Conservation (phyloP, 1,140 invertebrate genomes). For the Drosophila funebris region DNA sequence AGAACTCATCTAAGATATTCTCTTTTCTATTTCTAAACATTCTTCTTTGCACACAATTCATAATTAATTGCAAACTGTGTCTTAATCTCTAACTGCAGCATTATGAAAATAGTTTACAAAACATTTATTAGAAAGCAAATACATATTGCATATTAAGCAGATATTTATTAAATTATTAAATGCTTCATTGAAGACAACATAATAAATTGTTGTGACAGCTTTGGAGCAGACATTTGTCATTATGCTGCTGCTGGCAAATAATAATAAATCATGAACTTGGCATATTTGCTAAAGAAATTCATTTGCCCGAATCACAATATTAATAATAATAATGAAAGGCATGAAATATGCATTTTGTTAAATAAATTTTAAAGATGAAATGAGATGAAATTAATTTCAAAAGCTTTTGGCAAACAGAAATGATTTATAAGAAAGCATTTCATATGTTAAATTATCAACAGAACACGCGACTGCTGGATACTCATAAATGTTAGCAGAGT, state of each 20-base stretch:
- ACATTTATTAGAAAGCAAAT: no score
- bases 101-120: no score
- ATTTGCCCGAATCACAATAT: constrained; percentile 1
- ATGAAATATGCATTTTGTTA: neutral
- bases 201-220: constrained; percentile 35
- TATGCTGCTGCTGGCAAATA: constrained; percentile 19
- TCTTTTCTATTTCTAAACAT: no score
- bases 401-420: no score
- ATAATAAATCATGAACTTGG: constrained; percentile 35
- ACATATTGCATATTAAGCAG: constrained; percentile 15
- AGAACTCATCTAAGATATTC: no score
- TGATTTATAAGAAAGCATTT: no score
- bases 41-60: no score
- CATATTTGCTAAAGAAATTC: constrained; percentile 26
- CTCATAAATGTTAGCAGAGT: no score
- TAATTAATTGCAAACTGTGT: no score
- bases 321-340: constrained; percentile 3
- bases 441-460: no score
- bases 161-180: constrained; percentile 36
- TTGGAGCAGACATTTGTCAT: constrained; percentile 38
- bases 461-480: no score
- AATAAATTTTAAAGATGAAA: constrained; percentile 2
- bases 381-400: neutral
- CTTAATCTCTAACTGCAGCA: no score
- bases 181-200: constrained; percentile 27